Conservation (phyloP, 1,140 invertebrate genomes). For the Ostrea denselamellosa region DNA sequence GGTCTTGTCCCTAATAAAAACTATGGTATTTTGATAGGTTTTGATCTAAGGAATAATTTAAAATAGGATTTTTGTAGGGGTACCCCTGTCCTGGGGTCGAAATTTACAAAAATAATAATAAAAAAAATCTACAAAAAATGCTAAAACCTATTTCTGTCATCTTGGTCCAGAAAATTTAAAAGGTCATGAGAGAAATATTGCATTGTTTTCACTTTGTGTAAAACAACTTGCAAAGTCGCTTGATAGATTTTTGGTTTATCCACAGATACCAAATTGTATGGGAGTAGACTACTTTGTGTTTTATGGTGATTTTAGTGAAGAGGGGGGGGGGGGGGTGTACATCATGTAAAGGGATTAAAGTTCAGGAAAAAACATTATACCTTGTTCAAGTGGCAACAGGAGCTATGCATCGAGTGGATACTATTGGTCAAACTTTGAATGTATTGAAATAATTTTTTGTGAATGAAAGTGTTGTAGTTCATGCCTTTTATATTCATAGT, state of each 20-base stretch:
- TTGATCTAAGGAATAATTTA: too few species aligned
- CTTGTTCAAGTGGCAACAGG: slow-evolving; percentile 47
- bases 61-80: too few species aligned
- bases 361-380: slow-evolving; percentile 32
- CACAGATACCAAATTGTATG: background rate
- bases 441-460: slow-evolving; percentile 40
- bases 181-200: background rate
- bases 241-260: background rate
- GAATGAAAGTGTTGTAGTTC: background rate
- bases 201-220: background rate
- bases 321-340: background rate
- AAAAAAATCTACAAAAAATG: too few species aligned
- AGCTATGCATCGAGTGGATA: slow-evolving; percentile 27
- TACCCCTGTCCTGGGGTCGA: too few species aligned
- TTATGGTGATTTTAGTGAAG: background rate
- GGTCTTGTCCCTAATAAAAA: too few species aligned
- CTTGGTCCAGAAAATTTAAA: background rate
- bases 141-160: too few species aligned
- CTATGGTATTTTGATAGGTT: too few species aligned
- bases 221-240: background rate
- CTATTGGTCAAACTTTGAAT: slow-evolving; percentile 28
- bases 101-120: too few species aligned
- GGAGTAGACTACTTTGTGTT: slow-evolving; percentile 35
- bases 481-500: too few species aligned
- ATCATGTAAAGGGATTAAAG: background rate